phyloP scores from a whole-genome alignment of 2,888 invertebrate species.

The Tetragnatha montana region DNA sequence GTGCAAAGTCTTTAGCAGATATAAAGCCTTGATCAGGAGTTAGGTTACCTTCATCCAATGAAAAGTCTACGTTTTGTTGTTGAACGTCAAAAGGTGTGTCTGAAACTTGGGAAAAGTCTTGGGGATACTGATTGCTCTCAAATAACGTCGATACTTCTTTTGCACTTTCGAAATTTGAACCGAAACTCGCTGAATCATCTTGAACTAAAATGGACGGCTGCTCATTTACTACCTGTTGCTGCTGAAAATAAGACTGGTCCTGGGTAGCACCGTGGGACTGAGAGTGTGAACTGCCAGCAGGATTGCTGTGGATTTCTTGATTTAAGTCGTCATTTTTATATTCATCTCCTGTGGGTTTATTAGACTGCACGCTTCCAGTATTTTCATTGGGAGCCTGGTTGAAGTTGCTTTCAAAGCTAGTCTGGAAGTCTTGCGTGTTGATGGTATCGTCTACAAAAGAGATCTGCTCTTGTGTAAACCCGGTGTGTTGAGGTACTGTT shows the following conservation, averaged over 20 bases:
- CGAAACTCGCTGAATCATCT: not conserved
- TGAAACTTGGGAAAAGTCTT: not conserved
- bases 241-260: constrained; percentile 6
- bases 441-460: not conserved
- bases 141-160: not conserved
- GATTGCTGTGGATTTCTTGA: not conserved
- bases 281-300: not conserved
- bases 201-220: not conserved
- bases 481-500: not conserved
- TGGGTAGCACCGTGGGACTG: not conserved
- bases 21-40: not conserved
- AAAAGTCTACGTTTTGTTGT: not conserved
- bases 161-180: not conserved
- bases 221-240: constrained; percentile 25
- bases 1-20: not conserved
- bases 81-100: not conserved
- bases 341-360: not conserved
- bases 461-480: not conserved
- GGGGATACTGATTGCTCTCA: not conserved
- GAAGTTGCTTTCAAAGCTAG: not conserved
- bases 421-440: not conserved
- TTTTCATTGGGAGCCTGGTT: not conserved
- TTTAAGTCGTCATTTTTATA: not conserved
- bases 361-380: not conserved
- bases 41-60: not conserved